Conservation (phyloP, 2,888 invertebrate species). For the Drosophila percnosoma region DNA sequence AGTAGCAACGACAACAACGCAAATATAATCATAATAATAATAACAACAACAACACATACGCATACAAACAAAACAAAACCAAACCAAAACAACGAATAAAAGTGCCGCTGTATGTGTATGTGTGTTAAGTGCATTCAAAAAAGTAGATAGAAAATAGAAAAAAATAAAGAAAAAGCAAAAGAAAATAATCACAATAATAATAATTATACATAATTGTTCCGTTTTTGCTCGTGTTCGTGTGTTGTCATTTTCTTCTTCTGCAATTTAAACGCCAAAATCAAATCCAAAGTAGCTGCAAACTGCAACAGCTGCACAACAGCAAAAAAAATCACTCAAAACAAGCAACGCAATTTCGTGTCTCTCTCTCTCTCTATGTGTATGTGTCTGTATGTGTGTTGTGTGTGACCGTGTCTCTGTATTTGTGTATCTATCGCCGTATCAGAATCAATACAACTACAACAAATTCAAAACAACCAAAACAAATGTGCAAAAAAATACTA, state of each 20-base stretch:
- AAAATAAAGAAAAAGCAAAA: constrained; percentile 18
- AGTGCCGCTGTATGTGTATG: constrained; percentile 37
- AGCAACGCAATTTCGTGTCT: constrained; percentile 42
- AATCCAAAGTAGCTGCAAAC: constrained; percentile 48
- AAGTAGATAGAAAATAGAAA: constrained; percentile 42
- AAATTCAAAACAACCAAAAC: constrained; percentile 49
- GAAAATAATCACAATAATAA: constrained; percentile 12
- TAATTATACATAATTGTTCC: constrained; percentile 16
- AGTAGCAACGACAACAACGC: constrained; percentile 26
- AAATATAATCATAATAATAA: constrained; percentile 32
- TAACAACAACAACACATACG: constrained; percentile 10
- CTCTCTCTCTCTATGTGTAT: constrained; percentile 8
- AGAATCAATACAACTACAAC: constrained; percentile 45
- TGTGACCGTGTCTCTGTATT: constrained; percentile 41
- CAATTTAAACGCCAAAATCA: constrained; percentile 27
- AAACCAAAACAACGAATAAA: constrained; percentile 45
- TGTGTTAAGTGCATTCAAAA: constrained; percentile 51
- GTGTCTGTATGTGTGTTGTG: constrained; percentile 10
- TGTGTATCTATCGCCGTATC: constrained; percentile 30
- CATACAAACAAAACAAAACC: constrained; percentile 24
- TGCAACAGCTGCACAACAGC: constrained; percentile 58
- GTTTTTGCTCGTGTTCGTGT: constrained; percentile 18
- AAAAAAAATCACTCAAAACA: constrained; percentile 48
- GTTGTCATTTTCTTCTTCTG: constrained; percentile 12
- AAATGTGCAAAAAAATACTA: constrained; percentile 59